Evolutionary conservation across 2,888 invertebrate genomes (phyloP).

Genomic region (Pomacea canaliculata): DNA sequence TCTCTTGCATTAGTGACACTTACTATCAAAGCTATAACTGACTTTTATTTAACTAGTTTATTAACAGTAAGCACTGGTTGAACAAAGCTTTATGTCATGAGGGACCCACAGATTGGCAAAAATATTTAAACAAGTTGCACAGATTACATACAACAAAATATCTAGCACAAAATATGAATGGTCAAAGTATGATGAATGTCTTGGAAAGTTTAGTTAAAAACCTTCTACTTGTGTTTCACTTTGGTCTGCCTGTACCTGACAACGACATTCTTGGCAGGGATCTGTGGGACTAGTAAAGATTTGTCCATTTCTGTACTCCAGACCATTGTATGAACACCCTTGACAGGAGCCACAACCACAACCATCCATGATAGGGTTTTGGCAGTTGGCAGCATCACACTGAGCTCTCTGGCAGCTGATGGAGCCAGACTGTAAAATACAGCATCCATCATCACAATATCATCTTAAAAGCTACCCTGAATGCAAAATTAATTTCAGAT

Average conservation of each 20-base stretch:
- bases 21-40: no score
- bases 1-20: no score
- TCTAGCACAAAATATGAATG: no score
- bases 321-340: slow-evolving; percentile 45
- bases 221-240: no score
- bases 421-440: slow-evolving; percentile 42
- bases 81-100: no score
- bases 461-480: background rate
- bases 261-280: slow-evolving; percentile 52
- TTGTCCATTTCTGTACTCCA: slow-evolving; percentile 36
- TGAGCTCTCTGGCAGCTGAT: slow-evolving; percentile 40
- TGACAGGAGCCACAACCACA: slow-evolving; percentile 54
- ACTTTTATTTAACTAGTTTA: no score
- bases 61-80: no score
- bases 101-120: no score
- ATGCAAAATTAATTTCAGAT: background rate
- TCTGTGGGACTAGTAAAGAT: slow-evolving; percentile 42
- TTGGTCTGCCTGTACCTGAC: slow-evolving; percentile 44
- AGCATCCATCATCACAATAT: background rate
- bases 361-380: slow-evolving; percentile 39
- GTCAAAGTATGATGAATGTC: no score
- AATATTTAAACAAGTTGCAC: no score
- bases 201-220: no score
- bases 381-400: slow-evolving; percentile 44
- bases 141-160: no score